A percentile compares a stretch with the other conserved stretches of the same genome.
phyloP scores from a whole-genome alignment of 2,113 vertebrate species.

The Caretta caretta region DNA sequence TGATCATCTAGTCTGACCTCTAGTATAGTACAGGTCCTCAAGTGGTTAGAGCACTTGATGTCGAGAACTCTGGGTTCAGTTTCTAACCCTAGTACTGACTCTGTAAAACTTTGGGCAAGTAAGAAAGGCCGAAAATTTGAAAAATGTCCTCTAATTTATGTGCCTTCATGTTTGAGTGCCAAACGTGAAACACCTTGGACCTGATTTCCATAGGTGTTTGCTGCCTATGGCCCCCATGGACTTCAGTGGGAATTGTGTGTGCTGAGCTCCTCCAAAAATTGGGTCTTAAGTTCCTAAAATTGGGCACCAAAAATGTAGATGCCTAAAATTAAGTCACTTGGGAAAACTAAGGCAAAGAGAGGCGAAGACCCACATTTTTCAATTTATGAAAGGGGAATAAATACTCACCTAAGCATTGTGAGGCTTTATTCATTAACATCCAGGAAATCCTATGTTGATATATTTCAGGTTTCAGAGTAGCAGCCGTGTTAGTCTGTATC shows the following conservation, averaged over 20 bases:
- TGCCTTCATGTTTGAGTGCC: not conserved
- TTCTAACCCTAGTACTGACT: not conserved
- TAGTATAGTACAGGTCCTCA: not conserved
- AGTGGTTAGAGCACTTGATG: not conserved
- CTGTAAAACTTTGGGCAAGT: not conserved
- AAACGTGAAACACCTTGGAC: accelerated
- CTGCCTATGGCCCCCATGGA: not conserved
- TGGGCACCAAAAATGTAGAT: not conserved
- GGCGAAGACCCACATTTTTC: too few species aligned
- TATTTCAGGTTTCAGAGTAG: too few species aligned
- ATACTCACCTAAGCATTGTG: not conserved
- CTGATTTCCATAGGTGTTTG: not conserved
- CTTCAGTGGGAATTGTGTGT: not conserved
- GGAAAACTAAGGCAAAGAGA: too few species aligned
- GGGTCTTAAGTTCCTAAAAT: not conserved
- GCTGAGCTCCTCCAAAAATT: not conserved
- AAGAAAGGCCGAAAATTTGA: not conserved
- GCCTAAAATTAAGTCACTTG: not conserved
- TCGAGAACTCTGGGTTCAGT: not conserved
- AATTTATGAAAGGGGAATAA: conserved; percentile 20
- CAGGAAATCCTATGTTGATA: not conserved
- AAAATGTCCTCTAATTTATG: not conserved
- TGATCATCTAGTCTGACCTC: not conserved
- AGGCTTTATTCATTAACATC: not conserved
- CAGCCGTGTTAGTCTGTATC: too few species aligned